phyloP scores from a whole-genome alignment of 2,113 vertebrate species.

The Triplophysa siluroides region DNA sequence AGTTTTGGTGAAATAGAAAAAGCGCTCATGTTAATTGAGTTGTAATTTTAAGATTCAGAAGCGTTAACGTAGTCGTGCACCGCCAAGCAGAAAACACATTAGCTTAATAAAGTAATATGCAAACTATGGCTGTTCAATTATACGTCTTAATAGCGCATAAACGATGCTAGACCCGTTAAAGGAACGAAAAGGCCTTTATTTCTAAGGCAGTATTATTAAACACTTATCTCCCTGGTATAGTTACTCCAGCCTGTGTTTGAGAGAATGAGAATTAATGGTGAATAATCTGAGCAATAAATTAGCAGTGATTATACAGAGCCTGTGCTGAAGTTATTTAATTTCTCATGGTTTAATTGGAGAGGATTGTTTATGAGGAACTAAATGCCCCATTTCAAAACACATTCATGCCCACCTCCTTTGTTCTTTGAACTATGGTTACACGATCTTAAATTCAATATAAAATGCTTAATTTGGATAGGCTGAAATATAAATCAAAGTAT shows the following conservation, averaged over 20 bases:
- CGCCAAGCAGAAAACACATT: slow-evolving; percentile 95
- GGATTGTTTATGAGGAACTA: slow-evolving; percentile 84
- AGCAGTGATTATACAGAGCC: slow-evolving; percentile 99
- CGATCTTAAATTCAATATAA: too few relatives aligned
- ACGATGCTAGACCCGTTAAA: slow-evolving; percentile 95
- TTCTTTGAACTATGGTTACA: neutral
- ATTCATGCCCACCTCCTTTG: too few relatives aligned
- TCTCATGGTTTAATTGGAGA: slow-evolving; percentile 95
- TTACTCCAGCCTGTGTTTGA: slow-evolving; percentile 76
- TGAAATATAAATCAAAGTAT: too few relatives aligned
- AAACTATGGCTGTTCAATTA: slow-evolving; percentile 99
- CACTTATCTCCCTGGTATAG: neutral
- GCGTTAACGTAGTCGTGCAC: slow-evolving; percentile 88
- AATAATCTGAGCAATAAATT: slow-evolving; percentile 98
- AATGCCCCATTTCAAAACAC: slow-evolving; percentile 61
- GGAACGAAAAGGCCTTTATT: slow-evolving; percentile 85
- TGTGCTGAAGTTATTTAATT: slow-evolving; percentile 96
- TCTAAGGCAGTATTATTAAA: slow-evolving; percentile 67
- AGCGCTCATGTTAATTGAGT: slow-evolving; percentile 94
- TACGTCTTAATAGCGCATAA: slow-evolving; percentile 97
- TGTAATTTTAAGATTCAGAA: slow-evolving; percentile 95
- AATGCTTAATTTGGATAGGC: too few relatives aligned
- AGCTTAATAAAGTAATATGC: slow-evolving; percentile 99
- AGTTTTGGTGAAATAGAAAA: slow-evolving; percentile 66
- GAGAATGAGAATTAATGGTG: slow-evolving; percentile 93